Base-by-base conservation (phyloP, 2,888 invertebrate species). In the Cancer borealis region DNA sequence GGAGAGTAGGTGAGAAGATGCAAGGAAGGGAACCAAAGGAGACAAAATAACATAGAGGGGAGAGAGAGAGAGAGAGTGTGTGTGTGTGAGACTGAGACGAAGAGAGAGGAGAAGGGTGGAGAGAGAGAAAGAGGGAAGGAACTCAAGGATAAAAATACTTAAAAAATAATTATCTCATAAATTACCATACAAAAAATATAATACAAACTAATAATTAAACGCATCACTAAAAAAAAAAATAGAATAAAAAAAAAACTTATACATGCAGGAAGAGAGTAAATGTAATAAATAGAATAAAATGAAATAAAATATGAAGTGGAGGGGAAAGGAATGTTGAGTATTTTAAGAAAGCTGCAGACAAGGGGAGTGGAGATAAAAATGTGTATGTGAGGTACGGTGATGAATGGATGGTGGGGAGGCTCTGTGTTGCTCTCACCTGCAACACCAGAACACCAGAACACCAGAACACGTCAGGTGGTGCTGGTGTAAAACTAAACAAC, bases 41-140 rank as follows among this genome's bases (percentile, higher is more conserved):
- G 91, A 46, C 21, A 66, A 91, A 91, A 91, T 91, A 66, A 91
- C 39, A 91, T 21, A 39, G 66, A 60, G 66, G 91, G 91, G 66
- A 39, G 45, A 66, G 21, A 3, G 91, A 49, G 26, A 39, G 45
- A 26, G 39, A 12, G 60, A 66, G 66, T 21, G 66, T 8, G 54
- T n/a, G 54, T 60, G 90, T 26, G 54, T 54, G 54, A 90, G 54
- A 90, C n/a, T n/a, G 26, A 54, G 90, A 49, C 8, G 47, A 47
- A 89, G 54, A 54, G 90, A 90, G 54, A 90, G 54, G 54, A 26
- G 90, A 90, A 26, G 54, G 54, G 54, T n/a, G n/a, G 26, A 54
- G 90, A 49, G 47, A 89, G 89, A 47, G 47, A 89, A n/a, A 46
- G 46, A 47, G n/a, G 49, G 90, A 30, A 90, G 54, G 54, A 54